Evolutionary conservation across 1,140 invertebrate species (phyloP).

Genomic region (Cydia pomonella): DNA sequence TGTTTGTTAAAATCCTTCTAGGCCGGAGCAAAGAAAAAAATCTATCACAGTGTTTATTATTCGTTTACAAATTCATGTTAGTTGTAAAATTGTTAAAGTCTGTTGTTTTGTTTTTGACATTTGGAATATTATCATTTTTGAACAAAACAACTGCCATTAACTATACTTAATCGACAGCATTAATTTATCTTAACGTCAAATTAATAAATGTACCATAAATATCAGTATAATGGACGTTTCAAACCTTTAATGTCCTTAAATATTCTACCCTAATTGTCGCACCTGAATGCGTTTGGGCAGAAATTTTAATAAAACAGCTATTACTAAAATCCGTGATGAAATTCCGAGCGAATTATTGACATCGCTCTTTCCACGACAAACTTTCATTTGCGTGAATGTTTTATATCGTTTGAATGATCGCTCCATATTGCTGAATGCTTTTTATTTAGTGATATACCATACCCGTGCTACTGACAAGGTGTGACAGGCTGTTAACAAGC

Average conservation of each 20-base stretch:
- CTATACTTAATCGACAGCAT: background rate
- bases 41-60: no score
- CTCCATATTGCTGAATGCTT: conserved; percentile 23
- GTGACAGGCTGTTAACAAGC: conserved; percentile 50
- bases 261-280: conserved; percentile 19
- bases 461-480: conserved; percentile 45
- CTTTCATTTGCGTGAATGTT: conserved; percentile 28
- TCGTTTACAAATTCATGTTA: no score
- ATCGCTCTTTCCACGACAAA: conserved; percentile 15
- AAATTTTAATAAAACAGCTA: conserved; percentile 15
- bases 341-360: conserved; percentile 5
- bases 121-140: no score
- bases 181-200: background rate
- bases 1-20: no score
- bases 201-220: background rate
- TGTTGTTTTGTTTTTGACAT: no score
- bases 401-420: conserved; percentile 32
- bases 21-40: no score
- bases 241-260: conserved; percentile 25
- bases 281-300: background rate
- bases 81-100: no score
- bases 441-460: conserved; percentile 29
- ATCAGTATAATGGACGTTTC: conserved; percentile 17
- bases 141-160: no score
- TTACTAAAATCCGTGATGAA: conserved; percentile 27